Conservation (phyloP, 2,797 vertebrate genomes). For the Sebastes trivittatus region DNA sequence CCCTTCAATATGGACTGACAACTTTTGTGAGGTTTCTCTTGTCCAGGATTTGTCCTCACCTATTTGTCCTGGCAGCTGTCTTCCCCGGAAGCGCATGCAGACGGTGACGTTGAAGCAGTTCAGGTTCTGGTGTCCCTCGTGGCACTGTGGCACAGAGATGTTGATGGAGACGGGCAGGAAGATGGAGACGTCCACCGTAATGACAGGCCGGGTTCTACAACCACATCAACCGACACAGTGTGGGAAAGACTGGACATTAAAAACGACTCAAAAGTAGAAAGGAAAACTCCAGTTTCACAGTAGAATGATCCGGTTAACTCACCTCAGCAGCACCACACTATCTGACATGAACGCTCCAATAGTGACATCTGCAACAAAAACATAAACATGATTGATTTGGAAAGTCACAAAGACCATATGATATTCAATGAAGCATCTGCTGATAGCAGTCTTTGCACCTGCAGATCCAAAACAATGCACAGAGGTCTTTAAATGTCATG, state of each 20-base stretch:
- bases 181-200: constrained; percentile 91
- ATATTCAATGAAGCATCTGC: constrained; percentile 13
- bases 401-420: constrained; percentile 7
- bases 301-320: constrained; percentile 56
- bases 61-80: constrained; percentile 91
- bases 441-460: constrained; percentile 51
- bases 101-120: constrained; percentile 91
- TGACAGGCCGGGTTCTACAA: constrained; percentile 90
- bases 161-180: constrained; percentile 93
- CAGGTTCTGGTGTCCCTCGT: constrained; percentile 88
- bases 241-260: constrained; percentile 27
- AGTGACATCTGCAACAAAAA: constrained; percentile 90
- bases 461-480: constrained; percentile 61
- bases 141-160: constrained; percentile 95
- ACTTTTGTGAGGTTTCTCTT: background rate
- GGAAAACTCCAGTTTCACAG: background rate
- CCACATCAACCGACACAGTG: constrained; percentile 37
- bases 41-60: constrained; percentile 75
- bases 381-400: constrained; percentile 4
- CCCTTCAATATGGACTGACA: background rate
- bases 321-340: constrained; percentile 94
- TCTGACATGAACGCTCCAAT: constrained; percentile 96
- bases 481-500: constrained; percentile 45
- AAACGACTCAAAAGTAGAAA: background rate
- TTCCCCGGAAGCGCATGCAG: constrained; percentile 91